Base-by-base conservation (phyloP, 2,113 vertebrate genomes). In the Phyllostomus discolor region DNA sequence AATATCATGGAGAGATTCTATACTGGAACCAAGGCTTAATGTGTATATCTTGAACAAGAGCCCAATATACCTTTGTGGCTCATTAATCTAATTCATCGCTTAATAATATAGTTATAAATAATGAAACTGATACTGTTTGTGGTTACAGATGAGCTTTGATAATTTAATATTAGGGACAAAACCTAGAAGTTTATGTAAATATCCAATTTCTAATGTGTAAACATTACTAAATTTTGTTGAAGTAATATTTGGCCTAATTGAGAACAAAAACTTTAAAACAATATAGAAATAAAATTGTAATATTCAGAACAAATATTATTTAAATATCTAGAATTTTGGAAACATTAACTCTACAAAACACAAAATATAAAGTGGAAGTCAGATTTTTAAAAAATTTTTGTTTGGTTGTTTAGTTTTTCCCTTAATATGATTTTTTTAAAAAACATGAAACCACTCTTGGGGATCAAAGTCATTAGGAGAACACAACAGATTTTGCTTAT, bases 401-500 rank as follows among this genome's bases (percentile, higher is more conserved):
- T 70, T 90, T 80, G 17, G 17, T 66, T 95, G 17, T 84, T 97
- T 69, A 72, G 4, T 41, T 84, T 93, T 95, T 90, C 59, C 57
- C 83, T 95, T 87, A 94, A 67, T 88, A 84, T 80, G 82, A 92
- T 72, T 95, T 94, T 95, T 95, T 66, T 38, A 82, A 59, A 41
- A 43, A 96, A 78, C 50, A 67, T 91, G 22, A 93, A 90, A 93
- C 66, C 46, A 78, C 24, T 92, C 59, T 57, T 41, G 33, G 64
- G 46, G 75, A 94, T 94, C 75, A 91, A 94, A 95, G 67, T 85
- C 54, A 91, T 94, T 96, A 81, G 48, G n/a, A 85, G 10, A 82
- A 88, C n/a, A 90, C n/a, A 95, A 19, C 52, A 91, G 88, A 94
- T 72, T 69, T 16, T 93, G 91, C 46, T 90, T 82, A 35, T 57